Evolutionary conservation across 2,113 vertebrate genomes (phyloP).

Genomic region (Neotoma lepida): DNA sequence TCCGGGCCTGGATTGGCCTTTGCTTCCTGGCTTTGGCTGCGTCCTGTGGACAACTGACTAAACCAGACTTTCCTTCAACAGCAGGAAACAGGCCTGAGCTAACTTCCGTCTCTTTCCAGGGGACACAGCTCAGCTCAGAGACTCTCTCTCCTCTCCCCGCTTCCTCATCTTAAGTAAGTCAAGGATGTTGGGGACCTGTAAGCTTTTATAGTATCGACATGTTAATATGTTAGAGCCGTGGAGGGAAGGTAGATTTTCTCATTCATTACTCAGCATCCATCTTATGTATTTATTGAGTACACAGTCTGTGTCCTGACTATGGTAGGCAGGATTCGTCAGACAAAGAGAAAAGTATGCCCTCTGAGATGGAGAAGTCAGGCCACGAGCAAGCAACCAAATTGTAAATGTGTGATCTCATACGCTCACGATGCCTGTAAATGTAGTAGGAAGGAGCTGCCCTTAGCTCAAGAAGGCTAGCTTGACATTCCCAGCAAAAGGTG

Average conservation of each 20-base stretch:
- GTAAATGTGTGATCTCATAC: accelerated
- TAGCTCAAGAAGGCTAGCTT: not conserved
- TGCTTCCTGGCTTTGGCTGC: not conserved
- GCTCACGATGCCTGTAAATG: not conserved
- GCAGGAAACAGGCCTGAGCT: not conserved
- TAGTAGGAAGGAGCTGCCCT: not conserved
- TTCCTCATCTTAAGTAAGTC: not conserved
- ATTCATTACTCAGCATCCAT: not conserved
- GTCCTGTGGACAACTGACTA: no score
- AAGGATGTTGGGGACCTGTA: accelerated
- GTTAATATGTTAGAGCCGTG: not conserved
- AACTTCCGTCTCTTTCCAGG: not conserved
- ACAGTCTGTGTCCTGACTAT: accelerated
- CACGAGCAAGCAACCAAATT: not conserved
- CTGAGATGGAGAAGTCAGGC: not conserved
- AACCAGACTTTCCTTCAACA: not conserved
- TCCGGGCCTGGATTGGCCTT: not conserved
- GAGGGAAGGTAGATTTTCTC: not conserved
- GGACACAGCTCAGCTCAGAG: no score
- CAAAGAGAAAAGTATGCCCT: no score
- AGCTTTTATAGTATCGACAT: not conserved
- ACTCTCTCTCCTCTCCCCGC: no score
- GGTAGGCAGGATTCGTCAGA: not conserved
- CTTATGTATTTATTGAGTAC: not conserved
- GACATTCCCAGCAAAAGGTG: not conserved